Base-by-base conservation (phyloP, 2,797 vertebrate species). In the Rousettus madagascariensis region DNA sequence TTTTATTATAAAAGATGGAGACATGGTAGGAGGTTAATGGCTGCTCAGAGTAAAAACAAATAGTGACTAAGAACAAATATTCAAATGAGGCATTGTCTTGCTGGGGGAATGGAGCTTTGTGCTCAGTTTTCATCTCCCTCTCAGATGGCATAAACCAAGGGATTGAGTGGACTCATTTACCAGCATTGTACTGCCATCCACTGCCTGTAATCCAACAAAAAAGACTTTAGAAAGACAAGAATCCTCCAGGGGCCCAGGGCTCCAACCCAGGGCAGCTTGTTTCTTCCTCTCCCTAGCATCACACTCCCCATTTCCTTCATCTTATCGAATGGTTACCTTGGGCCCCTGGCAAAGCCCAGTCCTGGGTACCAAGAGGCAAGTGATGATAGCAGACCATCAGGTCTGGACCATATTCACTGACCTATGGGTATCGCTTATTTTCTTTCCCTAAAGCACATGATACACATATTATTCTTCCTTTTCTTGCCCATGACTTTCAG, bases 11-110 rank as follows among this genome's bases (percentile, higher is more conserved):
- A 97, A 98, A 97, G 79, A 96, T 88, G 93, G 91, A 97, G 94
- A 97, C 61, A 68, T 96, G 82, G 96, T 97, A 95, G 97, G 96
- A 96, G 97, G 95, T 95, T 97, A 97, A 98, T 97, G 97, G 86
- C 79, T 97, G 83, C 86, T 96, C 83, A 78, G 91, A 96, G 97
- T 91, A 94, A 97, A 97, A 98, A 96, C 97, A 97, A 98, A 98
- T 95, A 97, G 89, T 87, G 77, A 94, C 86, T 94, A 92, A 96
- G 97, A 97, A 94, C 91, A 96, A 94, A 95, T 91, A 95, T 66
- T 95, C 94, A 96, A 93, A 96, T 0, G 41, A 95, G 46, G 89
- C 94, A 96, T 96, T 95, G 93, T 96, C 95, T 97, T 88, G 86
- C 94, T 38, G 30, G 93, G 82, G 68, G 57, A 92, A 90, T 86